A percentile compares a stretch with the other conserved stretches of the same genome.
Conservation (phyloP, 2,113 vertebrate genomes). For the Cacatua alba region DNA sequence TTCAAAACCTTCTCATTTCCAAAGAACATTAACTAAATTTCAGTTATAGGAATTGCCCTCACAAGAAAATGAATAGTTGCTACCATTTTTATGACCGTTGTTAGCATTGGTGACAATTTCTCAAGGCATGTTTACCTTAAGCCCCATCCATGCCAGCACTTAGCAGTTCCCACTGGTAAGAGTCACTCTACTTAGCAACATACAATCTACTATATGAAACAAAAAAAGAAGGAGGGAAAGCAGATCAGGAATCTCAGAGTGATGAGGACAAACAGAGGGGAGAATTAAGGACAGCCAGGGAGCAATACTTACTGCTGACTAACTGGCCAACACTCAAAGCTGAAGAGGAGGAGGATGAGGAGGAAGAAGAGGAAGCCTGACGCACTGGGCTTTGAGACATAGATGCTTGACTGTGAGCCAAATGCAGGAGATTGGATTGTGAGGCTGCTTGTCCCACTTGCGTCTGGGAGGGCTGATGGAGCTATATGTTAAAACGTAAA, state of each 20-base stretch:
- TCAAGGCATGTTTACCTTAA: not conserved
- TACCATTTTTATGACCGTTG: not conserved
- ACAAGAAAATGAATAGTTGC: not conserved
- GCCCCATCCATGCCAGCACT: not conserved
- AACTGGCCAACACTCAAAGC: conserved; percentile 98
- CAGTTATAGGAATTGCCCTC: not conserved
- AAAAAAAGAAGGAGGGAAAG: not conserved
- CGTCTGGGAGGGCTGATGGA: conserved; percentile 88
- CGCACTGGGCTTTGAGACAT: conserved; percentile 84
- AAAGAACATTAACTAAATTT: not conserved
- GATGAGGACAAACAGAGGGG: not conserved
- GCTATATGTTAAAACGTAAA: conserved; percentile 78
- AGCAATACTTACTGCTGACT: conserved; percentile 96
- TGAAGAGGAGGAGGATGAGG: conserved; percentile 93
- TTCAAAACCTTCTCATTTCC: not conserved
- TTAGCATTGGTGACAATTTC: not conserved
- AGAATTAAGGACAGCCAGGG: conserved; percentile 56
- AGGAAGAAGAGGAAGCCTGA: conserved; percentile 90
- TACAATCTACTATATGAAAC: not conserved
- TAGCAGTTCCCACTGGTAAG: not conserved
- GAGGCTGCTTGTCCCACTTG: conserved; percentile 86
- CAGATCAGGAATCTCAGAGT: conserved; percentile 17
- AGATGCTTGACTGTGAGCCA: conserved; percentile 94
- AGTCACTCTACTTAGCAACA: not conserved
- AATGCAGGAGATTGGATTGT: conserved; percentile 91